These are phyloP conservation scores for Propithecus coquereli DNA, from an alignment of 2,113 vertebrate species.

Conservation along the genomic window DNA sequence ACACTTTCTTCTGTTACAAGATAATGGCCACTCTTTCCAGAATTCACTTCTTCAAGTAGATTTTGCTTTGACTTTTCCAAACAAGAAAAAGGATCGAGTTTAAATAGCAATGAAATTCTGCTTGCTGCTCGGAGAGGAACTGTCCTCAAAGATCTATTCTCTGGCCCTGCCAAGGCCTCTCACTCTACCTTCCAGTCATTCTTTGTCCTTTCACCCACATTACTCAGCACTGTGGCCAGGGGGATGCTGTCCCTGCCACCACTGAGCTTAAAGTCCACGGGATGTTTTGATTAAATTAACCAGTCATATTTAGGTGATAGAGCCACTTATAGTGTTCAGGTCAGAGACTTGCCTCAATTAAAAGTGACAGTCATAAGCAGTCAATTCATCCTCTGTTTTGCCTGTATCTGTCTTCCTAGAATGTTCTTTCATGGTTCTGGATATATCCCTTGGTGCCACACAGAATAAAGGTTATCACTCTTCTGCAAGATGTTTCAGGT, in stretches of 20 bases:
- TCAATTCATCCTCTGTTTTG: not conserved
- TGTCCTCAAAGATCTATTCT: not conserved
- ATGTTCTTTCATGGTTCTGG: not conserved
- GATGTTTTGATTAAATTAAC: not conserved
- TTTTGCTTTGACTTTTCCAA: constrained; percentile 38
- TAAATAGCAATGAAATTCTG: not conserved
- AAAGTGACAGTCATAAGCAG: not conserved
- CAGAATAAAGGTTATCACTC: not conserved
- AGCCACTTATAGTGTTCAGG: not conserved
- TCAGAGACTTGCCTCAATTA: not conserved
- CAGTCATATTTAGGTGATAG: not conserved
- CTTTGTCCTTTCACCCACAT: not conserved
- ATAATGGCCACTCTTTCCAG: constrained; percentile 1
- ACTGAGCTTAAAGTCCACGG: not conserved
- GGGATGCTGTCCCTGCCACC: not conserved
- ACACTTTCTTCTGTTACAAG: not conserved
- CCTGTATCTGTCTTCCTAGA: not conserved
- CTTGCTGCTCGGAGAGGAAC: not conserved
- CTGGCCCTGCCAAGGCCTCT: not conserved
- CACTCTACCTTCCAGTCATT: not conserved
- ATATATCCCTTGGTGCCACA: not conserved
- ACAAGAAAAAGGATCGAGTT: not conserved
- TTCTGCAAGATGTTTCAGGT: not conserved
- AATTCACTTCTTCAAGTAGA: not conserved
- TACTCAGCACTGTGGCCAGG: too few species aligned